A percentile compares a stretch with the other conserved stretches of the same genome.
Conservation (phyloP, 2,888 invertebrate species). For the Conistra vaccinii region DNA sequence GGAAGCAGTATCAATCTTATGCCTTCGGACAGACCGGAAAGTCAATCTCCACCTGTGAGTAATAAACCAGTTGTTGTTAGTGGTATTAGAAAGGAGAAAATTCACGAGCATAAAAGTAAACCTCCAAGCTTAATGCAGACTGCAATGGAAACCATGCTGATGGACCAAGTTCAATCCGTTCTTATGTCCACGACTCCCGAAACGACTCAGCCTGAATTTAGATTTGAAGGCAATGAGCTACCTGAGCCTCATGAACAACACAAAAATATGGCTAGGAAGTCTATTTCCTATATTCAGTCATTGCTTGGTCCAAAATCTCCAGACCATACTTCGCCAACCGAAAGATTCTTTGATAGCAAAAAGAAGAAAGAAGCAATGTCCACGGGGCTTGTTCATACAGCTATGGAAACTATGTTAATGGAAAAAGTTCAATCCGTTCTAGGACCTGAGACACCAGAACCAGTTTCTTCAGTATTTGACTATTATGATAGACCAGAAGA, state of each 20-base stretch:
- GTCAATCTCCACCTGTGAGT: conserved; percentile 49
- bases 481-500: conserved; percentile 55
- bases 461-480: conserved; percentile 63
- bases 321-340: conserved; percentile 49
- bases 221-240: conserved; percentile 38
- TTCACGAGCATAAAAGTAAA: conserved; percentile 45
- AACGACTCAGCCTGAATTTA: conserved; percentile 47
- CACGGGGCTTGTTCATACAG: conserved; percentile 84
- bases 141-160: conserved; percentile 88
- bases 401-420: conserved; percentile 89
- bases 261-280: conserved; percentile 46
- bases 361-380: conserved; percentile 71
- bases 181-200: conserved; percentile 61
- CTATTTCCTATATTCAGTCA: conserved; percentile 59
- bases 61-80: conserved; percentile 61
- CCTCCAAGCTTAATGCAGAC: conserved; percentile 76
- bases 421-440: conserved; percentile 86
- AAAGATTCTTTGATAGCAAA: conserved; percentile 51
- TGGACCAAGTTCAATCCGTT: conserved; percentile 84
- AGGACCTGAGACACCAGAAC: conserved; percentile 76
- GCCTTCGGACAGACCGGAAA: conserved; percentile 41
- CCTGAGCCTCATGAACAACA: conserved; percentile 31
- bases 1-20: conserved; percentile 59
- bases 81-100: conserved; percentile 50
- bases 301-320: conserved; percentile 52